Percentiles rank a stretch among this genome's conserved stretches.
Conservation (phyloP, 1,140 invertebrate genomes). For the Drosophila pandora region DNA sequence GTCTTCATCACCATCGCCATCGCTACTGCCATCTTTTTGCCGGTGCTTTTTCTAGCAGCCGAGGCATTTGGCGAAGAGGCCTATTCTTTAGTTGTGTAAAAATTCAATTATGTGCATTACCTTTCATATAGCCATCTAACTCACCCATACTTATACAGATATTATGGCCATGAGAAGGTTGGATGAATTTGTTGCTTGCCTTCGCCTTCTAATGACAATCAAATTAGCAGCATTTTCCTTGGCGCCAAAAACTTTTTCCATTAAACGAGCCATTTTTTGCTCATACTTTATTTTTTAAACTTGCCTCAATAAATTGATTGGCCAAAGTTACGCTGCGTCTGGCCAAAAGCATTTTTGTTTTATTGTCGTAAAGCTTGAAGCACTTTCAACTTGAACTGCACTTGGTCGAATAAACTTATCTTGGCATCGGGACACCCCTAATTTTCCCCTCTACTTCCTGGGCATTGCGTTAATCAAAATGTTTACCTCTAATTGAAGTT, state of each 20-base stretch:
- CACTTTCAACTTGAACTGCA: slow-evolving; percentile 47
- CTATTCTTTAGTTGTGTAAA: slow-evolving; percentile 72
- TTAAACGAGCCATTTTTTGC: slow-evolving; percentile 56
- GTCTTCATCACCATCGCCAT: slow-evolving; percentile 30
- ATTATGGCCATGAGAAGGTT: slow-evolving; percentile 36
- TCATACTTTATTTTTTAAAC: slow-evolving; percentile 21
- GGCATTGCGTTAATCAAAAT: slow-evolving; percentile 46
- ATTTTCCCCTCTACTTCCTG: background rate
- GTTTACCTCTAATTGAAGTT: slow-evolving; percentile 71
- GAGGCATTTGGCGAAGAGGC: slow-evolving; percentile 58
- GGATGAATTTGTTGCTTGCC: slow-evolving; percentile 42
- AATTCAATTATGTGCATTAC: slow-evolving; percentile 83
- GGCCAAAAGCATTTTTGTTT: slow-evolving; percentile 46
- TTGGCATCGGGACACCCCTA: background rate
- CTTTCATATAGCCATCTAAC: slow-evolving; percentile 36
- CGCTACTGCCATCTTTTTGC: slow-evolving; percentile 43
- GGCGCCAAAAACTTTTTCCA: slow-evolving; percentile 77
- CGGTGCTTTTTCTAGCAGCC: slow-evolving; percentile 61
- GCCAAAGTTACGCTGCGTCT: slow-evolving; percentile 46
- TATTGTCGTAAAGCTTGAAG: slow-evolving; percentile 33
- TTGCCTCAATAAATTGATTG: slow-evolving; percentile 59
- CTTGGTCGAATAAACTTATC: slow-evolving; percentile 40
- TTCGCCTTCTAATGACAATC: slow-evolving; percentile 69
- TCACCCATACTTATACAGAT: slow-evolving; percentile 29
- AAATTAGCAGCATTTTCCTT: slow-evolving; percentile 66